phyloP scores from a whole-genome alignment of 2,797 vertebrate species.

The Diplodus sargus region DNA sequence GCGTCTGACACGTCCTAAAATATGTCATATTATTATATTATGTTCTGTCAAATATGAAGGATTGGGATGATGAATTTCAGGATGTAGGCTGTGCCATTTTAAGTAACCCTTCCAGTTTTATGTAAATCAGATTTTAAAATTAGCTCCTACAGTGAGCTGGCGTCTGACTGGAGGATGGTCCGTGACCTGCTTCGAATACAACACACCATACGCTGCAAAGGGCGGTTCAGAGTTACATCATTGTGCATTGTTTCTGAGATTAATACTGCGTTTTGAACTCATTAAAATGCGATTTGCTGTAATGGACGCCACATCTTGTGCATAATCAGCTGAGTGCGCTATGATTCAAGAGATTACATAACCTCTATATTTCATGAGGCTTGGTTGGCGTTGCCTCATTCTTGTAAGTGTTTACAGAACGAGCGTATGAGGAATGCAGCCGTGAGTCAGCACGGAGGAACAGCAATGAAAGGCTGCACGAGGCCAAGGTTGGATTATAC shows the following conservation, averaged over 20 bases:
- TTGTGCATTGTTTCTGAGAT: slow-evolving; percentile 37
- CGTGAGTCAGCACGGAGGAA: slow-evolving; percentile 70
- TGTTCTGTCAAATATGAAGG: slow-evolving; percentile 20
- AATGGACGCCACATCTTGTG: slow-evolving; percentile 34
- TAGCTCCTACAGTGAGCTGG: slow-evolving; percentile 47
- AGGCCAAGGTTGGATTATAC: slow-evolving; percentile 48
- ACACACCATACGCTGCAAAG: slow-evolving; percentile 23
- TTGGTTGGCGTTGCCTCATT: slow-evolving; percentile 60
- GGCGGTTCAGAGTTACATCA: slow-evolving; percentile 41
- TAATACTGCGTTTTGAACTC: slow-evolving; percentile 40
- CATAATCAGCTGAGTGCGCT: slow-evolving; percentile 56
- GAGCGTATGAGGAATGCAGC: slow-evolving; percentile 53
- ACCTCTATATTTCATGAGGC: slow-evolving; percentile 62
- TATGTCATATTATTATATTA: slow-evolving; percentile 23
- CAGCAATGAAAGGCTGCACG: slow-evolving; percentile 35
- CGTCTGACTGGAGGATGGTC: slow-evolving; percentile 47
- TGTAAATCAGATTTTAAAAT: slow-evolving; percentile 63
- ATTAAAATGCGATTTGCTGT: slow-evolving; percentile 54
- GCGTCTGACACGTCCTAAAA: slow-evolving; percentile 40
- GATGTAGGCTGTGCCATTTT: slow-evolving; percentile 43
- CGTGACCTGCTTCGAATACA: slow-evolving; percentile 49
- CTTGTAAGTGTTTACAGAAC: slow-evolving; percentile 62
- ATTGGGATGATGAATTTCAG: slow-evolving; percentile 11
- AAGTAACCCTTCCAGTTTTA: slow-evolving; percentile 56
- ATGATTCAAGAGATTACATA: slow-evolving; percentile 62